Percentiles rank a stretch among this genome's conserved stretches.
Conservation (phyloP, 1,140 invertebrate species). For the Pogonus chalceus region DNA sequence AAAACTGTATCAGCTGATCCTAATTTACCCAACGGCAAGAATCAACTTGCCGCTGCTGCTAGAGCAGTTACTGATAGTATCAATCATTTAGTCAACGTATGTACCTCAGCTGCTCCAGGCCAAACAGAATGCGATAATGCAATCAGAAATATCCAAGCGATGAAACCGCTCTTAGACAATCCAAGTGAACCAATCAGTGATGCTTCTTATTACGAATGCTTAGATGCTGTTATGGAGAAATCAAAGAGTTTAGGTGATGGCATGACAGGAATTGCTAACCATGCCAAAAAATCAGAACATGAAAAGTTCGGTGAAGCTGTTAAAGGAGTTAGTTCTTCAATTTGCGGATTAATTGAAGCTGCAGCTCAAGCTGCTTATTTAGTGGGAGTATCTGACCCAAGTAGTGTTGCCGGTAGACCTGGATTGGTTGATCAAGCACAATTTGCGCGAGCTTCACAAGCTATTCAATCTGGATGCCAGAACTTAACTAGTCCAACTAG, state of each 20-base stretch:
- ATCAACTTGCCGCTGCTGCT: constrained; percentile 75
- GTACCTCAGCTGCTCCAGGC: constrained; percentile 71
- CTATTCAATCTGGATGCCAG: constrained; percentile 81
- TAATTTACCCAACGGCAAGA: constrained; percentile 80
- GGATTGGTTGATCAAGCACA: constrained; percentile 88
- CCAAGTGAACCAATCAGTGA: constrained; percentile 83
- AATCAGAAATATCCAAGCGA: constrained; percentile 82
- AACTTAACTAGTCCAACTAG: constrained; percentile 65
- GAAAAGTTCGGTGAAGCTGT: constrained; percentile 83
- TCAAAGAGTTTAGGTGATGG: constrained; percentile 81
- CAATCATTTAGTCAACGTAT: constrained; percentile 78
- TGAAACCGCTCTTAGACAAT: constrained; percentile 72
- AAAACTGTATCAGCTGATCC: constrained; percentile 85
- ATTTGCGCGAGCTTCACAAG: constrained; percentile 77
- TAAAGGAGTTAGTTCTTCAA: constrained; percentile 70
- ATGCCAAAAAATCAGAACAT: constrained; percentile 79
- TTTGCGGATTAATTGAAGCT: constrained; percentile 88
- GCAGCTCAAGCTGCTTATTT: constrained; percentile 90
- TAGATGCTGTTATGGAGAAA: constrained; percentile 89
- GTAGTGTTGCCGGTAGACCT: constrained; percentile 78
- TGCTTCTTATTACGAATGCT: constrained; percentile 85
- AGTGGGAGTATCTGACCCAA: constrained; percentile 80
- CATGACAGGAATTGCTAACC: constrained; percentile 88
- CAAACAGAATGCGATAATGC: constrained; percentile 96
- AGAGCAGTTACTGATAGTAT: constrained; percentile 87